Base-by-base conservation (phyloP, 2,888 invertebrate genomes). In the Bedellia somnulentella region DNA sequence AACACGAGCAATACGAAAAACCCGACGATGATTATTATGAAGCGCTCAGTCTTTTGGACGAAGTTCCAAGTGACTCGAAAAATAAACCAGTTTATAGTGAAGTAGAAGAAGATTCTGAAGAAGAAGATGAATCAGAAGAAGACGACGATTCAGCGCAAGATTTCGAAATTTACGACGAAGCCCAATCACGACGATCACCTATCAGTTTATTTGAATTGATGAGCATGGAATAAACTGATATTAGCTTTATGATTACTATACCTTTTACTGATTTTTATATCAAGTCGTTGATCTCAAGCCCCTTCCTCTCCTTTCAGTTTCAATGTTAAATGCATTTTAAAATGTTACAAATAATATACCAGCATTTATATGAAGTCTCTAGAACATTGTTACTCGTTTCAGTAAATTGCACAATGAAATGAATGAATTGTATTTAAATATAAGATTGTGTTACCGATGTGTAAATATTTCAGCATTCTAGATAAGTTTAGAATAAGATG, bases 391-490 rank as follows among this genome's bases (percentile, higher is more conserved):
- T 10, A 30, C 15, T 24, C 23, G 12, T 29, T 22, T 13, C 30
- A 15, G 18, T 30, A 30, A 30, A 15, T 27, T 30, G 31, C 37
- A 37, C 34, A 30, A 27, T 12, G 22, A 25, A 24, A 32, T 21
- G 36, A 17, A 22, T 33, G 30, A 13, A 31, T n/a, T n/a, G n/a
- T 40, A 30, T 39, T 37, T 39, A 40, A 17, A 18, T 18, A 18
- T 38, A 40, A 46, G 40, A 36, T 17, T 15, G 30, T 35, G 48
- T 52, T 52, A 50, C 48, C 48, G 41, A 48, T 45, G 49, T 71
- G 73, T 73, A 73, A 70, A 73, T 73, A 71, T 57, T 53, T 54
- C 46, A 49, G 45, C 49, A 46, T 46, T 51, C 37, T 50, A 54
- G 43, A 42, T 64, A 55, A 61, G 56, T 49, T 44, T 61, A 67